Conservation (phyloP, 2,888 invertebrate species). For the Drosophila conformis region DNA sequence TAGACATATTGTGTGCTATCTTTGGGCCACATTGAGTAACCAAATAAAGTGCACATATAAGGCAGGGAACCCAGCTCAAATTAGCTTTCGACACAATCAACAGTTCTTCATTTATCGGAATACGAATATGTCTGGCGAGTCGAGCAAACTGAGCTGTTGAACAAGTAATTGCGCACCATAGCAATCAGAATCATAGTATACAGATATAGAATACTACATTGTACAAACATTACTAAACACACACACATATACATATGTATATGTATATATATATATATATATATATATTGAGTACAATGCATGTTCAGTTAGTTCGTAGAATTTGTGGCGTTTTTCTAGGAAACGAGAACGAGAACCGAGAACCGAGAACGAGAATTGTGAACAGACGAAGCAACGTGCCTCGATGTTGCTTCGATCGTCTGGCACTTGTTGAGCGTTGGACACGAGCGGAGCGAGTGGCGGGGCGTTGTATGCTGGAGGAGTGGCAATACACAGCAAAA, state of each 20-base stretch:
- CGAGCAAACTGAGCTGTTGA: not conserved
- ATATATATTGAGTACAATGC: conserved; percentile 7
- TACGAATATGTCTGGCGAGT: not conserved
- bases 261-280: not conserved
- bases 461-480: not conserved
- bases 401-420: conserved; percentile 54
- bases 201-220: conserved; percentile 1
- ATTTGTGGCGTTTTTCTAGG: conserved; percentile 65
- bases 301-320: conserved; percentile 49
- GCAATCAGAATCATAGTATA: conserved; percentile 17
- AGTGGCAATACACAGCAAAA: conserved; percentile 7
- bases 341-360: conserved; percentile 35
- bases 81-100: not conserved
- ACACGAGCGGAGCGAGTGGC: not conserved
- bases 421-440: conserved; percentile 29
- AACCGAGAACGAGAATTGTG: conserved; percentile 8
- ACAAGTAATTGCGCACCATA: conserved; percentile 13
- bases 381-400: conserved; percentile 45
- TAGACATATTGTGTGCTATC: not conserved
- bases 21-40: not conserved
- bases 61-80: not conserved
- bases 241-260: rapidly evolving
- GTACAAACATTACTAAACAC: not conserved
- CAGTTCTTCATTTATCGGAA: not conserved
- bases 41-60: no score